Conservation (phyloP, 2,888 invertebrate species). For the Augiades crinisus region DNA sequence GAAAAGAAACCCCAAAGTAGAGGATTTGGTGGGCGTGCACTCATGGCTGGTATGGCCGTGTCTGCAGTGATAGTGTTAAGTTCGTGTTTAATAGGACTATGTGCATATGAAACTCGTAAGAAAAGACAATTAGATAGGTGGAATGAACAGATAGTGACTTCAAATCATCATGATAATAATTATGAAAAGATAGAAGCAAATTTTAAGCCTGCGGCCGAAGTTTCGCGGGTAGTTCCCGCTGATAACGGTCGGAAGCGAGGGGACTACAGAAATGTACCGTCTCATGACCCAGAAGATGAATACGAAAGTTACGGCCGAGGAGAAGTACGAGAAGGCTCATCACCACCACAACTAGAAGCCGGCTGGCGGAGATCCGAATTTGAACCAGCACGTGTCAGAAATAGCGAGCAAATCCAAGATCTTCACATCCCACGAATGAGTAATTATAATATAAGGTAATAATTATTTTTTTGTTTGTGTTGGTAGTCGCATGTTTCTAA, state of each 20-base stretch:
- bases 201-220: constrained; percentile 67
- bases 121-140: constrained; percentile 78
- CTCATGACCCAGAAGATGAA: constrained; percentile 85
- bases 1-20: constrained; percentile 83
- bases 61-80: constrained; percentile 85
- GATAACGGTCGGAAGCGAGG: constrained; percentile 81
- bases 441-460: constrained; percentile 82
- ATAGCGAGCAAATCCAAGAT: constrained; percentile 71
- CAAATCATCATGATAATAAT: constrained; percentile 81
- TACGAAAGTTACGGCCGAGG: constrained; percentile 68
- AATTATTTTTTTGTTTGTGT: constrained; percentile 19
- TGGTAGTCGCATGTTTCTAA: too few relatives aligned
- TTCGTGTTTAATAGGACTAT: constrained; percentile 85
- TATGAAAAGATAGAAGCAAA: constrained; percentile 91
- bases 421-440: constrained; percentile 84
- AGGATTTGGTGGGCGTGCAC: constrained; percentile 79
- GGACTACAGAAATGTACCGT: constrained; percentile 87
- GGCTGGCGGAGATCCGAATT: constrained; percentile 59
- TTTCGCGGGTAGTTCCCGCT: constrained; percentile 54
- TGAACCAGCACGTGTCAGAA: constrained; percentile 44
- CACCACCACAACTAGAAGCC: constrained; percentile 54
- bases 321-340: constrained; percentile 48
- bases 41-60: constrained; percentile 86
- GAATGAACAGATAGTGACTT: constrained; percentile 75
- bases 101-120: constrained; percentile 84